Evolutionary conservation across 2,888 invertebrate genomes (phyloP).

Genomic region (Phymatocera aterrima): DNA sequence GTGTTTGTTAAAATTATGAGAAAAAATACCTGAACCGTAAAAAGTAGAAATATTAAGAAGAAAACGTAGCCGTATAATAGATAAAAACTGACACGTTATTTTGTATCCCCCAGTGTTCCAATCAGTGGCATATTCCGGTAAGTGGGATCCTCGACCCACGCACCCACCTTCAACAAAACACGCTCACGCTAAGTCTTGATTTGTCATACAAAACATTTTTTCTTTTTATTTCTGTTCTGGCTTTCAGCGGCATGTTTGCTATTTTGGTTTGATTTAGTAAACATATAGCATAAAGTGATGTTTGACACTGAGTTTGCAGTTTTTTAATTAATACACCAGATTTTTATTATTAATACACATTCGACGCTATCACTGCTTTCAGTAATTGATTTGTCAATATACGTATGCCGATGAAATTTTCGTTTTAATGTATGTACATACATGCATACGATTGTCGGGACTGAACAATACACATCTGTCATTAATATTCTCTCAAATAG

Average conservation of each 20-base stretch:
- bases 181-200: slow-evolving; percentile 68
- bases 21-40: neutral
- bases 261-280: slow-evolving; percentile 49
- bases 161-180: slow-evolving; percentile 67
- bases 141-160: slow-evolving; percentile 81
- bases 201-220: slow-evolving; percentile 49
- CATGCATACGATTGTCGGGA: neutral
- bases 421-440: neutral
- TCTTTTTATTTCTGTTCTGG: slow-evolving; percentile 55
- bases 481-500: neutral
- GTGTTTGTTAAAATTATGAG: neutral
- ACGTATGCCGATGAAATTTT: neutral
- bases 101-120: slow-evolving; percentile 89
- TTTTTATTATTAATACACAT: slow-evolving; percentile 56
- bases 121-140: slow-evolving; percentile 97
- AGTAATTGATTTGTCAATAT: neutral
- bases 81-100: slow-evolving; percentile 73
- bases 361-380: slow-evolving; percentile 55
- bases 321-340: slow-evolving; percentile 50
- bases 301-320: slow-evolving; percentile 56
- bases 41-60: neutral
- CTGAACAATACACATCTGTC: neutral
- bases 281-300: slow-evolving; percentile 47
- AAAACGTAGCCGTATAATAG: slow-evolving; percentile 39
- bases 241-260: slow-evolving; percentile 68